Evolutionary conservation across 1,140 invertebrate species (phyloP), one percentile per base, ranked within the genome.

Genomic region (Saxidomus purpurata): DNA sequence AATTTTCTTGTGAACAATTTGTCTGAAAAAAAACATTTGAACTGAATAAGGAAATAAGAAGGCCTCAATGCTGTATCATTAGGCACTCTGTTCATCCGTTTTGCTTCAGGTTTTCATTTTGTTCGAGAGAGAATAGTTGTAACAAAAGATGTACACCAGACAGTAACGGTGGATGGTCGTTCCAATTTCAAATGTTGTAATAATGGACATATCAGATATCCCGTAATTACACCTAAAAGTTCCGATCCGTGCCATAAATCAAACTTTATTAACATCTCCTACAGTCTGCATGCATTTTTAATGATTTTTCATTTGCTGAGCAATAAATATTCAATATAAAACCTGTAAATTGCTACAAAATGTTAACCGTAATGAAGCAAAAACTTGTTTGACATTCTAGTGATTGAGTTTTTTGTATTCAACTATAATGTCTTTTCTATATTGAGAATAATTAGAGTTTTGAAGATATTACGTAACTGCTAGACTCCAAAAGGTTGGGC

Each of bases 261-360:
- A 88, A 88, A 88, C 52, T 79, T 79, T 88, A 88, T 88, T 88
- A 88, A 71, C 22, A 36, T 71, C 74, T 71, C 86, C 86, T 36
- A 81, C 61, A 36, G 77, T 25, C 22, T 17, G 61, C 77, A 88
- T 88, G 59, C 86, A 88, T 80, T 88, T 88, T 88, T 88, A 80
- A 88, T 88, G 86, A 88, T 67, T 80, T 55, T 74, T 81, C 86
- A 81, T 88, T 88, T 81, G 31, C 34, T 34, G 40, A 63, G 47
- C 61, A 80, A 81, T 88, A 88, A 88, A 88, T 69, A 25, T 47
- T 47, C 77, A 31, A 88, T 88, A 88, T 88, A 88, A 88, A 88
- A 81, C 86, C 83, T 85, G 83, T 85, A 85, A 74, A 85, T 85
- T 52, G 63, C 67, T 52, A 22, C 28, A 19, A 55, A 71, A 31